A percentile compares a stretch with the other conserved stretches of the same genome.
Evolutionary conservation across 2,113 vertebrate species (phyloP).

Genomic region (Xiphophorus hellerii): DNA sequence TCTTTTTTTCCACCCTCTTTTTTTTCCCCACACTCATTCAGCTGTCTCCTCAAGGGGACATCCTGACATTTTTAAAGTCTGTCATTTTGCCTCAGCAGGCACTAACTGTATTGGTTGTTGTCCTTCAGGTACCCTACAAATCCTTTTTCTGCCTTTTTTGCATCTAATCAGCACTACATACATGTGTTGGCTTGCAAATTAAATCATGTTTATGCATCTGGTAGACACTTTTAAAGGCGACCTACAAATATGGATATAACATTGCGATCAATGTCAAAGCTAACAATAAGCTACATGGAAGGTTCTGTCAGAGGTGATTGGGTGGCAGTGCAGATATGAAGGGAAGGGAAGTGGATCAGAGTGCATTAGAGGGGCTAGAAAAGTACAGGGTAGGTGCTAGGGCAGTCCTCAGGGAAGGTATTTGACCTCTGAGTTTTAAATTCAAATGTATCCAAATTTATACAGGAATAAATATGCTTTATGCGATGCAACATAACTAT

Average conservation of each 20-base stretch:
- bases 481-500: background rate
- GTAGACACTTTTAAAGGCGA: background rate
- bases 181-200: constrained; percentile 1
- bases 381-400: background rate
- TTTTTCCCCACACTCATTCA: constrained; percentile 7
- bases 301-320: too few species aligned
- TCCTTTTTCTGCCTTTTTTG: constrained; percentile 18
- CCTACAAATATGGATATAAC: background rate
- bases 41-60: constrained; percentile 66
- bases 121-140: constrained; percentile 54
- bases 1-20: background rate
- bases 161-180: constrained; percentile 35
- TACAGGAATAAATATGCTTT: too few species aligned
- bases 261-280: background rate
- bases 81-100: constrained; percentile 70
- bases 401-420: background rate
- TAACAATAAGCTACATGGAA: background rate
- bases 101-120: constrained; percentile 52
- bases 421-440: background rate
- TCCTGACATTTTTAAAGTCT: constrained; percentile 70
- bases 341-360: background rate
- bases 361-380: background rate
- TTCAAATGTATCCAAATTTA: too few species aligned
- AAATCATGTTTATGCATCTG: background rate
- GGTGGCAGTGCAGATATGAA: background rate